A percentile compares a stretch with the other conserved stretches of the same genome.
Evolutionary conservation across 2,888 invertebrate genomes (phyloP).

Genomic region (Stenolophus ochropezus): DNA sequence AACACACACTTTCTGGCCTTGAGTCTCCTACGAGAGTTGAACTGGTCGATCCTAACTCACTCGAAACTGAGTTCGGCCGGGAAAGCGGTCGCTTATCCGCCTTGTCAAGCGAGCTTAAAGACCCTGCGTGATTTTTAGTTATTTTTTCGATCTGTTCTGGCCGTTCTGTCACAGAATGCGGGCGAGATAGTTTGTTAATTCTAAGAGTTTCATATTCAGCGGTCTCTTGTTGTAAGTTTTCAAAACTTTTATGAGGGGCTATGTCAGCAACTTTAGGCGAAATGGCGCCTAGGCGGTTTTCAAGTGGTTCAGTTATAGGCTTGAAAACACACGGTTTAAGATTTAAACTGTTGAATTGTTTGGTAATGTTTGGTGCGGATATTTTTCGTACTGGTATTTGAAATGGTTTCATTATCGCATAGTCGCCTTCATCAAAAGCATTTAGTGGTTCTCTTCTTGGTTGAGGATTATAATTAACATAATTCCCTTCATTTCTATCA

Average conservation of each 20-base stretch:
- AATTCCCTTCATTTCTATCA: conserved; percentile 66
- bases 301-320: conserved; percentile 65
- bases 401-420: conserved; percentile 63
- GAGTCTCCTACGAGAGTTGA: conserved; percentile 71
- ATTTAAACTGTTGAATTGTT: conserved; percentile 39
- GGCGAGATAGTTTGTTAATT: conserved; percentile 68
- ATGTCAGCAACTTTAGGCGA: conserved; percentile 63
- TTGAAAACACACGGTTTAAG: conserved; percentile 24
- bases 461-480: conserved; percentile 70
- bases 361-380: conserved; percentile 51
- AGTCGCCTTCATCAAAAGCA: conserved; percentile 61
- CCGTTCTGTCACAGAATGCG: conserved; percentile 67
- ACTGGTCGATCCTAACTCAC: conserved; percentile 69
- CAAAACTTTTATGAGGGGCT: conserved; percentile 60
- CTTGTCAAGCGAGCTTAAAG: conserved; percentile 62
- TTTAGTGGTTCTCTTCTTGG: conserved; percentile 66
- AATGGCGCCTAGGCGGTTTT: conserved; percentile 58
- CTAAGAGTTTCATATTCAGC: conserved; percentile 59
- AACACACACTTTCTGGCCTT: conserved; percentile 70
- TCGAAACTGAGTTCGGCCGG: conserved; percentile 70
- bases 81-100: conserved; percentile 63
- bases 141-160: not conserved
- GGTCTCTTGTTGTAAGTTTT: conserved; percentile 56
- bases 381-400: conserved; percentile 54
- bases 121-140: conserved; percentile 15